Evolutionary conservation across 2,888 invertebrate species (phyloP), one percentile per base, ranked within the genome.

Genomic region (Lobophora halterata): DNA sequence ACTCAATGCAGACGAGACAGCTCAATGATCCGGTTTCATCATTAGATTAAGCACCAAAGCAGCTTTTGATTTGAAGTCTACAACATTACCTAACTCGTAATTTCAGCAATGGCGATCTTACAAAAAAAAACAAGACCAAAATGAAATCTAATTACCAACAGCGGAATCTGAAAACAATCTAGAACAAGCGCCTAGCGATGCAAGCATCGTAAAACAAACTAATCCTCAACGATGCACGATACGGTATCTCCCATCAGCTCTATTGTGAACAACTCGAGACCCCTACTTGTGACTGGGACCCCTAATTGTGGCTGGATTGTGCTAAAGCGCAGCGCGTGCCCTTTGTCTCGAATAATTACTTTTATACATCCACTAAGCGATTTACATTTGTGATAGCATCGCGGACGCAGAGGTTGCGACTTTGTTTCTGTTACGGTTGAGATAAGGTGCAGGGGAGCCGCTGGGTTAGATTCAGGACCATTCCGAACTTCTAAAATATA

Each of bases 341-440:
- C 69, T 77, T 78, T 77, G 76, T 76, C 72, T 73, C 64, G 39
- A 45, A 66, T 78, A 77, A 79, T 78, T 76, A 72, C 77, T 72
- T 74, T 73, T 76, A 75, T 76, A 74, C 69, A 71, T 69, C 68
- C 61, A 68, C 70, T 73, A 66, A 73, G 68, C 75, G 71, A 77
- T 78, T 72, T 74, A 71, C 76, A 74, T 71, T 66, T 42, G 47
- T 27, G 76, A 76, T 76, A 68, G 35, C 46, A 71, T 71, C 63
- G n/a, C n/a, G n/a, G n/a, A n/a, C n/a, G n/a, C n/a, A 71, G 73
- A 77, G 75, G 74, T 74, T 75, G 61, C 55, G 67, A 75, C 66
- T 67, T 70, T 66, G 69, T 69, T 62, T 61, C 58, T 55, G 71
- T 71, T 59, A 69, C 63, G 75, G 66, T 67, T 56, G 55, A 57